Percentiles rank a stretch among this genome's conserved stretches.
phyloP scores from a whole-genome alignment of 2,797 vertebrate species.

The Malurus leucopterus region DNA sequence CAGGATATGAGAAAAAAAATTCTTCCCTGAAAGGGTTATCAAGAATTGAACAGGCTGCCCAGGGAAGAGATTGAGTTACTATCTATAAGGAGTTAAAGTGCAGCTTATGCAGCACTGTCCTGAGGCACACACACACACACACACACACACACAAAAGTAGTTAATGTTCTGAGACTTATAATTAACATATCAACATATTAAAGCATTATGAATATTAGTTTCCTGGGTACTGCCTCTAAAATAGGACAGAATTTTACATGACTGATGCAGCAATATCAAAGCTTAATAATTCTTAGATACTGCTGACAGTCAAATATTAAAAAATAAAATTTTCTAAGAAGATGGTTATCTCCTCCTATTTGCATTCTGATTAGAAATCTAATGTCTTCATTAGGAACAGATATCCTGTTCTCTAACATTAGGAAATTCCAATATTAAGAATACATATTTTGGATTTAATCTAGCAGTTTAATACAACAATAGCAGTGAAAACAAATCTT shows the following conservation, averaged over 20 bases:
- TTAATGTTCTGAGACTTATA: neutral
- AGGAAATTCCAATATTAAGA: neutral
- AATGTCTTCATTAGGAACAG: constrained; percentile 11
- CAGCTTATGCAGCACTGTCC: neutral
- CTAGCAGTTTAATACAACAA: neutral
- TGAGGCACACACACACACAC: neutral
- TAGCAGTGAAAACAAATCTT: neutral
- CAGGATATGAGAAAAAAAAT: neutral
- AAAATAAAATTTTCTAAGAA: constrained; percentile 5
- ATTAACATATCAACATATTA: constrained; percentile 37
- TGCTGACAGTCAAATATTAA: neutral
- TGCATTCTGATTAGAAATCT: constrained; percentile 26
- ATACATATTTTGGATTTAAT: neutral
- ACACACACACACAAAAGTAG: neutral
- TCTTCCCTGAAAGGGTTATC: neutral
- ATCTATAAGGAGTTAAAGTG: neutral
- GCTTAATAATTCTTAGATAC: neutral
- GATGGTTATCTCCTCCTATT: neutral
- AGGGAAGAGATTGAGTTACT: neutral
- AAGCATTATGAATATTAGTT: neutral
- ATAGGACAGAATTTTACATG: constrained; percentile 4
- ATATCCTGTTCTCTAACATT: neutral
- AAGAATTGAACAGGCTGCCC: neutral
- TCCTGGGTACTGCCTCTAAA: neutral
- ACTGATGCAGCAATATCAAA: constrained; percentile 28